phyloP scores from a whole-genome alignment of 2,888 invertebrate genomes.

The Pherbina coryleti region DNA sequence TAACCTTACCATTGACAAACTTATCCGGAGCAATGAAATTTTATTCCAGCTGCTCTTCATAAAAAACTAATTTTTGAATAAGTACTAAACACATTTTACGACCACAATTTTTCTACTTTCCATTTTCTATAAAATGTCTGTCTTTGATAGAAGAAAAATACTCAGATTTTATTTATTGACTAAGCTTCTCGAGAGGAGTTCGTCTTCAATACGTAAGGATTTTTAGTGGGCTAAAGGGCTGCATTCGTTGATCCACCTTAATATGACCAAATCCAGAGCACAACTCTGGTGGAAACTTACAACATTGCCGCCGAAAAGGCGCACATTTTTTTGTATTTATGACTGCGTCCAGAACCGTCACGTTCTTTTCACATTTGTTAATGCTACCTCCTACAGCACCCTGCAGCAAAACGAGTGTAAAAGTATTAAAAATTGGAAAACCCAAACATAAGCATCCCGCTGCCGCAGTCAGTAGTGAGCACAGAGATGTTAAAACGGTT shows the following conservation, averaged over 20 bases:
- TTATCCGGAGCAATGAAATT: no score
- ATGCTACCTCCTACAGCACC: constrained; percentile 13
- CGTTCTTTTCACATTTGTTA: constrained; percentile 48
- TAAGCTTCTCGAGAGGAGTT: no score
- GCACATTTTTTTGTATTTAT: constrained; percentile 42
- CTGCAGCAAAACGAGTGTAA: background rate
- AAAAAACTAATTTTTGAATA: no score
- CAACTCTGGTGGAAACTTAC: background rate
- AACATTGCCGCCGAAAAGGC: background rate
- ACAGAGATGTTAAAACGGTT: background rate
- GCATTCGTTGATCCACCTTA: no score
- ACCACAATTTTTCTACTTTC: background rate
- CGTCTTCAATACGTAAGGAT: no score
- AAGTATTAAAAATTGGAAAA: constrained; percentile 10
- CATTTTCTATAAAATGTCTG: background rate
- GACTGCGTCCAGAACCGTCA: constrained; percentile 43
- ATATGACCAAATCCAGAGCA: no score
- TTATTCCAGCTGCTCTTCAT: no score
- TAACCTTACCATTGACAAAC: no score
- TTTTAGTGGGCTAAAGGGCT: no score
- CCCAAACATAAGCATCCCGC: background rate
- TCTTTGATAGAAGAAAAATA: background rate
- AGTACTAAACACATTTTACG: no score
- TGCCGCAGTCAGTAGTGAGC: background rate
- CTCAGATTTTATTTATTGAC: no score